Percentiles rank a stretch among this genome's conserved stretches.
These are phyloP conservation scores for Conistra vaccinii DNA, from an alignment of 2,888 invertebrate genomes.

Conservation along the genomic window DNA sequence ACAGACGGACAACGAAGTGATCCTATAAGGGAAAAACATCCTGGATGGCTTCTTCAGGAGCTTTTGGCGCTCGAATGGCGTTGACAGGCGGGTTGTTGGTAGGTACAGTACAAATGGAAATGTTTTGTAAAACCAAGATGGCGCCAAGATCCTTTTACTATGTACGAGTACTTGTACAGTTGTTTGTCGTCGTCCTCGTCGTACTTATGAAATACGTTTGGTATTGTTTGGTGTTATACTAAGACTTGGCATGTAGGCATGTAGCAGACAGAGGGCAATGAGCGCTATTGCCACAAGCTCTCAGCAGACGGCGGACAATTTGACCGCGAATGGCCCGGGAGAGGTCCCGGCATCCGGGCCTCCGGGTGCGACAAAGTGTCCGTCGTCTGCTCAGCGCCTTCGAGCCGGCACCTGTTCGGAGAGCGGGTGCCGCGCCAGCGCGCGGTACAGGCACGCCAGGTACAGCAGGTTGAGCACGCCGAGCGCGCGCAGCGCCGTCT, in stretches of 20 bases:
- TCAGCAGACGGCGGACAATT: neutral
- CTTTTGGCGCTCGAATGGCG: too few relatives aligned
- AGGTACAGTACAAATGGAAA: too few relatives aligned
- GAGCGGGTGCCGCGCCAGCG: slow-evolving; percentile 76
- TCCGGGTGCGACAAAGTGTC: neutral
- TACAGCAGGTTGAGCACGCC: slow-evolving; percentile 84
- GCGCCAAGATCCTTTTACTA: neutral
- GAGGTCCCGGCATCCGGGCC: neutral
- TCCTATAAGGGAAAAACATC: too few relatives aligned
- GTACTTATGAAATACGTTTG: neutral
- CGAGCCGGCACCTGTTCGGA: slow-evolving; percentile 76
- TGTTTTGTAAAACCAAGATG: neutral
- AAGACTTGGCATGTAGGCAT: neutral
- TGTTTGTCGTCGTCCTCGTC: neutral
- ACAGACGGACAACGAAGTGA: too few relatives aligned
- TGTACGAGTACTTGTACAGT: neutral
- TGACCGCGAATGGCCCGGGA: neutral
- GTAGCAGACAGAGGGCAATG: neutral
- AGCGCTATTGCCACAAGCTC: neutral
- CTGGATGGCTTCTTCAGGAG: too few relatives aligned
- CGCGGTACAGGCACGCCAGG: slow-evolving; percentile 77
- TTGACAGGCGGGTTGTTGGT: too few relatives aligned
- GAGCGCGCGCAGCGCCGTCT: slow-evolving; percentile 78
- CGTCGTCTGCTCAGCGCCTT: neutral
- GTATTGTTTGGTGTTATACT: neutral